Evolutionary conservation across 1,140 invertebrate species (phyloP), one percentile per base, ranked within the genome.

Genomic region (Atta texana): DNA sequence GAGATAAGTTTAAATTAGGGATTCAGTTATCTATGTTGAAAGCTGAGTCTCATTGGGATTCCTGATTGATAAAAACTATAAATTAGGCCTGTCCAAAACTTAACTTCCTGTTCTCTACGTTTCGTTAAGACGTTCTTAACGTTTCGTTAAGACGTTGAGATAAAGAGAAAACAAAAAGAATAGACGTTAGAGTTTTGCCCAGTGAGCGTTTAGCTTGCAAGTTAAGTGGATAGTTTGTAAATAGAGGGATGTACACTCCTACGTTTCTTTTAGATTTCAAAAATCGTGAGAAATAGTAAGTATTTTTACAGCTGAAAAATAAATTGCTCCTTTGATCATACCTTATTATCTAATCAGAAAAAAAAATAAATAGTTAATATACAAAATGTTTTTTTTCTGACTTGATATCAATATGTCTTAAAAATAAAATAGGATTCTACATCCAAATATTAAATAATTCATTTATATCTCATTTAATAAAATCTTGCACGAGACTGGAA

Each of bases 391-490:
- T n/a, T 39, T 55, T 57, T n/a, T 74, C 51, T 34, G 8, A 57
- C 1, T n/a, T 12, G 16, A 72, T n/a, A 72, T 69, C 3, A 72
- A 16, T 5, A 4, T 8, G 7, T 12, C 12, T 34, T 21, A 57
- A 68, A 44, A 68, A 34, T 3, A 53, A 7, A 53, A 31, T 18
- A 51, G 5, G 7, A 51, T 55, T 55, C 0, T 3, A 28, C 55
- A 31, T 72, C 8, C 5, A 18, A 53, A 31, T 39, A 66, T 72
- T 55, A 14, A 74, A 74, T 55, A 55, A 34, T 57, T 57, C 31
- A 7, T 39, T 39, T 39, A 7, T 39, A 39, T 39, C 34, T 89
- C 71, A 87, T 89, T 87, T 76, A 89, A 63, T 69, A 75, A 64
- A 61, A 59, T 72, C 76, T 90, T 85, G 76, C 57, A 51, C n/a